Evolutionary conservation across 2,797 vertebrate species (phyloP).

Genomic region (Chaetophractus vellerosus): DNA sequence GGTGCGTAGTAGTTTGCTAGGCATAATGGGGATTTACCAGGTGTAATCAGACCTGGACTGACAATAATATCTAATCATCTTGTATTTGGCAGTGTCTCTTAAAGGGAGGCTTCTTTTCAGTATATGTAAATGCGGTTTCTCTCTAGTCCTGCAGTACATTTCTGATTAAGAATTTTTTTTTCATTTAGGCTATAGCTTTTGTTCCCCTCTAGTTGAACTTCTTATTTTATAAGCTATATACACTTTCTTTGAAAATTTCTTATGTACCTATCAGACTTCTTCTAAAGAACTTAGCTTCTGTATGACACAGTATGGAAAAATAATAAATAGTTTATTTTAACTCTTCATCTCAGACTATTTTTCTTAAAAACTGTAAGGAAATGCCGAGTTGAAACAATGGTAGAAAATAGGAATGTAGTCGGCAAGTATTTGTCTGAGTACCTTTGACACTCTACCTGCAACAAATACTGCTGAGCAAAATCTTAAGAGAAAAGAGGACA

Average conservation of each 20-base stretch:
- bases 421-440: not conserved
- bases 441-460: not conserved
- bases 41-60: not conserved
- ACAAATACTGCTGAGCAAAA: constrained; percentile 17
- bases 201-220: not conserved
- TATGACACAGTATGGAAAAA: not conserved
- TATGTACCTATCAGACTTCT: not conserved
- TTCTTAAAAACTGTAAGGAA: constrained; percentile 29
- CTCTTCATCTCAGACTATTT: not conserved
- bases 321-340: constrained; percentile 12
- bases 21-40: not conserved
- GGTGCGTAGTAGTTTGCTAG: not conserved
- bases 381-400: not conserved
- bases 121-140: not conserved
- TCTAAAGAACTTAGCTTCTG: constrained; percentile 16
- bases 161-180: not conserved
- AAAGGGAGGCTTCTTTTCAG: not conserved
- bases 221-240: constrained; percentile 26
- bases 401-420: not conserved
- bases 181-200: constrained; percentile 31
- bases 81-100: not conserved
- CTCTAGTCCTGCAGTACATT: not conserved
- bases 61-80: not conserved
- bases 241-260: constrained; percentile 30
- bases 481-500: not conserved